These are phyloP conservation scores for Hydrolagus affinis DNA, from an alignment of 2,113 vertebrate species.

Conservation along the genomic window DNA sequence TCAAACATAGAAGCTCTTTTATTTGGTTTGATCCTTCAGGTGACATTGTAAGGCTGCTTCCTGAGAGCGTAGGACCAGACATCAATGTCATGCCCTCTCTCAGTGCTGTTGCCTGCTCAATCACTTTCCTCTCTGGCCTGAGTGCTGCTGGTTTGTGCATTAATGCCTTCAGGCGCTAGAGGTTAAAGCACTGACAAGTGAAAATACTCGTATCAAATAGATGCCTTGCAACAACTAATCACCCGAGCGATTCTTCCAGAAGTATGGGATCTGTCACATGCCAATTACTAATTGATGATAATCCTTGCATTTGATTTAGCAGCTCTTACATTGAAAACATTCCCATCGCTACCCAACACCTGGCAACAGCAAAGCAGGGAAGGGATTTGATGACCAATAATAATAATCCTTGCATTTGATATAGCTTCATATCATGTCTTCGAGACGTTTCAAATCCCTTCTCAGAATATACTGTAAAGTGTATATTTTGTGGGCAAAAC, in stretches of 20 bases:
- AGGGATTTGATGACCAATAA: slow-evolving; percentile 33
- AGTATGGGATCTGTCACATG: slow-evolving; percentile 33
- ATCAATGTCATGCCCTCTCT: slow-evolving; percentile 48
- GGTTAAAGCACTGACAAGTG: slow-evolving; percentile 19
- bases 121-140: slow-evolving; percentile 42
- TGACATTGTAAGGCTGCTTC: slow-evolving; percentile 51
- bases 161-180: slow-evolving; percentile 5
- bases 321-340: slow-evolving; percentile 43
- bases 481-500: no score
- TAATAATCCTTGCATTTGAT: no score
- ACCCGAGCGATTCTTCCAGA: neutral
- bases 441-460: no score
- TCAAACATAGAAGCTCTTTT: slow-evolving; percentile 41
- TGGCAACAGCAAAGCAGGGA: slow-evolving; percentile 36
- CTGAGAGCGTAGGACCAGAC: slow-evolving; percentile 41
- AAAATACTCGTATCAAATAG: neutral
- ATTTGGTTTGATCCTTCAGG: slow-evolving; percentile 40
- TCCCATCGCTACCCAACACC: slow-evolving; percentile 39
- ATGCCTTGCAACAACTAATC: no score
- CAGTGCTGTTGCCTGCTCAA: slow-evolving; percentile 43
- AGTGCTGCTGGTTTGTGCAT: slow-evolving; percentile 32
- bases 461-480: no score
- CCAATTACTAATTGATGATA: slow-evolving; percentile 36
- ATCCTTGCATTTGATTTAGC: no score
- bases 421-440: no score